phyloP scores from a whole-genome alignment of 2,113 vertebrate genomes.

The Eurypyga helias region DNA sequence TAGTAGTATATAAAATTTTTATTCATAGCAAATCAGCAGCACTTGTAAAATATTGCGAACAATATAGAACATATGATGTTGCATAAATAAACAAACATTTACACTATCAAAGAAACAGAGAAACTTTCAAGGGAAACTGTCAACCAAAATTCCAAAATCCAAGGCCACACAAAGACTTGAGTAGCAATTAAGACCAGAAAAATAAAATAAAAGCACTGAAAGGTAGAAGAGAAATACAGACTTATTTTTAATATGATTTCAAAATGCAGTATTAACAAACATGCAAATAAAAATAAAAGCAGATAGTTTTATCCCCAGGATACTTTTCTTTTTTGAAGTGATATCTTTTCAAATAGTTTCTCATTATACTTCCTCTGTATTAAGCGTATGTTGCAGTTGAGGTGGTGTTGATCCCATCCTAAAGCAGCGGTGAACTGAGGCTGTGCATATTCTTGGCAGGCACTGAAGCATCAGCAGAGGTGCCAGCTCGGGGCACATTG shows the following conservation, averaged over 20 bases:
- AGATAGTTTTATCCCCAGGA: neutral
- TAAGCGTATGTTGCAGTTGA: neutral
- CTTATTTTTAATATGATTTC: neutral
- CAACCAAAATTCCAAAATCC: neutral
- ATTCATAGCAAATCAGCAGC: neutral
- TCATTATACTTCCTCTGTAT: neutral
- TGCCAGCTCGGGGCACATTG: neutral
- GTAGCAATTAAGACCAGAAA: neutral
- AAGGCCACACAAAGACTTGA: neutral
- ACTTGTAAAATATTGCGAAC: neutral
- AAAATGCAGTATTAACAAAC: neutral
- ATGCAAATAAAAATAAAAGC: neutral
- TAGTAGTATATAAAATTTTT: slow-evolving; percentile 3
- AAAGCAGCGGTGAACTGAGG: neutral
- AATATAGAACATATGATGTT: neutral
- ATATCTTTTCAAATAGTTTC: neutral
- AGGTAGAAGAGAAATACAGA: neutral
- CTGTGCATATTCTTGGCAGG: neutral
- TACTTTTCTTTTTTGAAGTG: neutral
- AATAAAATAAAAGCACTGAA: neutral
- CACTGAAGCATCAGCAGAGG: neutral
- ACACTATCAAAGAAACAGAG: neutral
- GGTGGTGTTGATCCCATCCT: neutral
- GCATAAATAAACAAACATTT: neutral
- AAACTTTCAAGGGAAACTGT: neutral